Evolutionary conservation across 2,113 vertebrate genomes (phyloP).

Genomic region (Taxidea taxus): DNA sequence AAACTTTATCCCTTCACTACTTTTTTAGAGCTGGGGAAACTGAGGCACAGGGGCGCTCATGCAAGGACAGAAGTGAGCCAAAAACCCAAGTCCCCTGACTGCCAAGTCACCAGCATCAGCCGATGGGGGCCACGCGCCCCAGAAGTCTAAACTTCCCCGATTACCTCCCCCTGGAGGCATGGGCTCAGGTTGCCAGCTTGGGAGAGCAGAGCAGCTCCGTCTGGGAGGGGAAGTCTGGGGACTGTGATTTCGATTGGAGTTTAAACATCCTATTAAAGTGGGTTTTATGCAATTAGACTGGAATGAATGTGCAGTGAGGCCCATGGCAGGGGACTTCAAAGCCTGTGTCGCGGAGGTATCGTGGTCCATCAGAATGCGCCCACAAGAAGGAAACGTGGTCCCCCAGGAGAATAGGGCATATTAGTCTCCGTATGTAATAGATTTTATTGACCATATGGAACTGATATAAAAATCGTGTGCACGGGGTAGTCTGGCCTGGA

Average conservation of each 20-base stretch:
- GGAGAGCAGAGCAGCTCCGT: neutral
- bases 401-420: slow-evolving; percentile 76
- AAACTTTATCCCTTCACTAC: neutral
- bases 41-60: neutral
- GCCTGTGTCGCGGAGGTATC: slow-evolving; percentile 62
- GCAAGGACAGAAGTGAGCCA: neutral
- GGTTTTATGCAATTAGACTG: slow-evolving; percentile 76
- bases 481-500: slow-evolving; percentile 80
- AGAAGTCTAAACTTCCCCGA: neutral
- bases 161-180: neutral
- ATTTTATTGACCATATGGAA: slow-evolving; percentile 90
- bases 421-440: slow-evolving; percentile 80
- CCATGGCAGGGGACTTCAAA: slow-evolving; percentile 71
- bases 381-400: slow-evolving; percentile 73
- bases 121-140: neutral
- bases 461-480: slow-evolving; percentile 84
- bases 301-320: slow-evolving; percentile 68
- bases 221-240: slow-evolving; percentile 54
- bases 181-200: neutral
- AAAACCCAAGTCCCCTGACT: neutral
- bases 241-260: slow-evolving; percentile 62
- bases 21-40: neutral
- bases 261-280: slow-evolving; percentile 72
- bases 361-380: slow-evolving; percentile 71
- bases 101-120: neutral